These are phyloP conservation scores for Leptoteleia sp. DNA, from an alignment of 1,140 invertebrate genomes.

Conservation along the genomic window DNA sequence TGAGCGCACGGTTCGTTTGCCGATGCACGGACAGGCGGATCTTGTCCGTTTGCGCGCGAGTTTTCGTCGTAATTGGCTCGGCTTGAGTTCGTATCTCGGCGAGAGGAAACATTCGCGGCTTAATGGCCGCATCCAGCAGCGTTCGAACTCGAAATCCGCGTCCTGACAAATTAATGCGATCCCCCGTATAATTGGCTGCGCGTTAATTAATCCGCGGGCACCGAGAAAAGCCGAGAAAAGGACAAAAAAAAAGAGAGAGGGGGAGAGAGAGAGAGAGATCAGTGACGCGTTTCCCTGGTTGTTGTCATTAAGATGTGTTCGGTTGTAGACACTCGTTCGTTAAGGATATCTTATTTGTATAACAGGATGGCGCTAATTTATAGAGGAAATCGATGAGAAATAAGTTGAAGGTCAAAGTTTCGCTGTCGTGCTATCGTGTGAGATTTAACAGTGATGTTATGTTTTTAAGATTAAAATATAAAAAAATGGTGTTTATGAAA, in stretches of 20 bases:
- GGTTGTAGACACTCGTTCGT: constrained; percentile 15
- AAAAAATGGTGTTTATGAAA: too few relatives aligned
- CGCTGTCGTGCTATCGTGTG: too few relatives aligned
- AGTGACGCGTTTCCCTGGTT: constrained; percentile 6
- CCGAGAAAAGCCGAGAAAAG: too few relatives aligned
- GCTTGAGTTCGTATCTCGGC: constrained; percentile 51
- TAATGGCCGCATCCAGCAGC: constrained; percentile 19
- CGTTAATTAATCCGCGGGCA: constrained; percentile 38
- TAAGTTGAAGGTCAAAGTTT: constrained; percentile 7
- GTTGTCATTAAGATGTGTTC: constrained; percentile 28
- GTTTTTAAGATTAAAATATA: too few relatives aligned
- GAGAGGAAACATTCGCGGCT: constrained; percentile 15
- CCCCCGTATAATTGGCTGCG: constrained; percentile 17
- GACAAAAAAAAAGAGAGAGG: too few relatives aligned
- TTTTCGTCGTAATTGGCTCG: constrained; percentile 55
- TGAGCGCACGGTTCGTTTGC: constrained; percentile 43
- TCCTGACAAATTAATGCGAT: constrained; percentile 29
- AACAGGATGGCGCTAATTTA: constrained; percentile 24
- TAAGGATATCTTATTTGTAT: constrained; percentile 18
- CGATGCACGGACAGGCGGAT: constrained; percentile 34
- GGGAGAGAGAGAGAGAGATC: constrained; percentile 3
- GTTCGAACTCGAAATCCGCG: constrained; percentile 11
- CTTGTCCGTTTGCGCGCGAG: constrained; percentile 12
- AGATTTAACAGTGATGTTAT: too few relatives aligned
- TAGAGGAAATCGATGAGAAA: constrained; percentile 2